phyloP scores from a whole-genome alignment of 92 coral and sea anemone species.

The Palythoa grandiflora region DNA sequence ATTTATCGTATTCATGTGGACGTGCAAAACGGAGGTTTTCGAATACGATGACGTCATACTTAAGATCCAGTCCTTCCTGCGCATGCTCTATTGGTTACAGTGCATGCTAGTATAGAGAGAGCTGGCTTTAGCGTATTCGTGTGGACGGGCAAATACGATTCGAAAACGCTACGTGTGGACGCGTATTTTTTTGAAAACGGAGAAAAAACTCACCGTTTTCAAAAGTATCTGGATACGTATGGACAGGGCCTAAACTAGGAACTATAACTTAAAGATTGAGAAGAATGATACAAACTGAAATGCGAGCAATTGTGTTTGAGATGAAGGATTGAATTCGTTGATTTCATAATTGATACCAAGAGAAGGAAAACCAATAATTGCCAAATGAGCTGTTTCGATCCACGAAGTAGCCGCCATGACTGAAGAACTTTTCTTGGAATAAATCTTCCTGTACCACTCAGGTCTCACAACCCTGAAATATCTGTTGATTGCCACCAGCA shows the following conservation, averaged over 20 bases:
- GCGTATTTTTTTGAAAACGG: no score
- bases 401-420: neutral
- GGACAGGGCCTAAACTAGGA: neutral
- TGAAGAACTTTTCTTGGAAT: neutral
- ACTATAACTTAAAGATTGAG: neutral
- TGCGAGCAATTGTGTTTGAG: neutral
- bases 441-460: neutral
- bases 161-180: no score
- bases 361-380: neutral
- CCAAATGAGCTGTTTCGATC: neutral
- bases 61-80: no score
- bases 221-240: no score
- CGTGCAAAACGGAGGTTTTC: no score
- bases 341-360: neutral
- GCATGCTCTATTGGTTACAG: no score
- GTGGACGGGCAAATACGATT: no score
- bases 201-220: no score
- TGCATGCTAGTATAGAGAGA: no score
- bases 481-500: neutral
- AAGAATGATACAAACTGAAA: neutral
- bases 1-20: no score
- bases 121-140: no score
- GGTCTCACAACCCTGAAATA: slow-evolving; percentile 1
- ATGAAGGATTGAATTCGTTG: slow-evolving; percentile 8
- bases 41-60: no score